Evolutionary conservation across 1,140 invertebrate species (phyloP).

Genomic region (Aleiodes sp.): DNA sequence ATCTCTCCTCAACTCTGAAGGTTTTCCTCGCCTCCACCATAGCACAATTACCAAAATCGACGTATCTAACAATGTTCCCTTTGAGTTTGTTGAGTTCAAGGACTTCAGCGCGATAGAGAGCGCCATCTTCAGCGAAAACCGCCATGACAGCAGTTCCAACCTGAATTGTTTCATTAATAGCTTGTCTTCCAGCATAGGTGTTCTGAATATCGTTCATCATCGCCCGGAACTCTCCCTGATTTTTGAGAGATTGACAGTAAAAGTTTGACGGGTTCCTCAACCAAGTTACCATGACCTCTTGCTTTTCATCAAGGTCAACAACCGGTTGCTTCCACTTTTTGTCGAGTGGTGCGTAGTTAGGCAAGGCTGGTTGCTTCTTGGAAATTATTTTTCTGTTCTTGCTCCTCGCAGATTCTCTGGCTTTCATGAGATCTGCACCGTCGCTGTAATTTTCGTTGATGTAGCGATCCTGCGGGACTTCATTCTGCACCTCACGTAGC

Average conservation of each 20-base stretch:
- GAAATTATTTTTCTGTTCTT: conserved; percentile 14
- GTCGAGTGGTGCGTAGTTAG: conserved; percentile 57
- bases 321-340: conserved; percentile 53
- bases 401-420: conserved; percentile 36
- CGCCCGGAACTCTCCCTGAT: conserved; percentile 67
- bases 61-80: conserved; percentile 72
- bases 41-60: conserved; percentile 80
- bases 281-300: conserved; percentile 69
- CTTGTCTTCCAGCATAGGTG: conserved; percentile 69
- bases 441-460: conserved; percentile 55
- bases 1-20: conserved; percentile 73
- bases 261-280: conserved; percentile 75
- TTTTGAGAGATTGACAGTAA: conserved; percentile 69
- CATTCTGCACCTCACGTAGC: conserved; percentile 42
- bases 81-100: conserved; percentile 66
- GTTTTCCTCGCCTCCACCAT: conserved; percentile 70
- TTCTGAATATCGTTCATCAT: conserved; percentile 78
- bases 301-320: conserved; percentile 47
- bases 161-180: conserved; percentile 46
- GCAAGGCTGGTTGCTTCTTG: conserved; percentile 7
- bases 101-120: conserved; percentile 74
- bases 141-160: conserved; percentile 73
- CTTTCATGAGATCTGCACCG: conserved; percentile 42
- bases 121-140: conserved; percentile 73
- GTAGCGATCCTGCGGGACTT: conserved; percentile 26